Percentiles rank a stretch among this genome's conserved stretches.
These are phyloP conservation scores for Euschistus heros DNA, from an alignment of 1,140 invertebrate genomes.

Conservation along the genomic window DNA sequence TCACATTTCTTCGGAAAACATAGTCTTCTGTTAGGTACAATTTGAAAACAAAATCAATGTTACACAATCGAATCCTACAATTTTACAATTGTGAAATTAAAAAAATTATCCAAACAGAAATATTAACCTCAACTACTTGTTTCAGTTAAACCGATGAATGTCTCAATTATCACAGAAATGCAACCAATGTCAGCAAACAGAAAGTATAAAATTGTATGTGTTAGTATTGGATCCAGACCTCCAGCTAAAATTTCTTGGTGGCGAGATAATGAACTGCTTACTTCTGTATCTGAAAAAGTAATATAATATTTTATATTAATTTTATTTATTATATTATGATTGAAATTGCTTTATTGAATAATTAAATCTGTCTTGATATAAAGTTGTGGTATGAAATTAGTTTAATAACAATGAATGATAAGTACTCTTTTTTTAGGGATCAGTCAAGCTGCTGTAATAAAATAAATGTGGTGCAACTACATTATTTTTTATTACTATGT, in stretches of 20 bases:
- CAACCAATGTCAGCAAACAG: slow-evolving; percentile 71
- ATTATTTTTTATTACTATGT: too few relatives aligned
- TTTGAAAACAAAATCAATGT: too few relatives aligned
- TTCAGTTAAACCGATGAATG: slow-evolving; percentile 64
- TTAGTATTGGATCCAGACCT: slow-evolving; percentile 71
- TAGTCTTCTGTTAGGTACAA: slow-evolving; percentile 7
- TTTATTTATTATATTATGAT: not conserved
- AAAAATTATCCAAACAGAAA: too few relatives aligned
- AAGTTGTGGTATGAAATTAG: not conserved
- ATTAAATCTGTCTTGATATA: not conserved
- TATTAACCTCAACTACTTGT: too few relatives aligned
- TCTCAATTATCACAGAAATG: slow-evolving; percentile 63
- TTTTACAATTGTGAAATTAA: too few relatives aligned
- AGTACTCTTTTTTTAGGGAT: too few relatives aligned
- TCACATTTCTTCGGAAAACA: too few relatives aligned
- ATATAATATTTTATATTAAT: not conserved
- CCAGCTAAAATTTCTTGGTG: slow-evolving; percentile 79
- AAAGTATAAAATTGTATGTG: slow-evolving; percentile 65
- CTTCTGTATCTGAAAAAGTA: slow-evolving; percentile 39
- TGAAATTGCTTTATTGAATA: not conserved
- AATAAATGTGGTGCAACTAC: too few relatives aligned
- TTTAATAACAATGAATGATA: not conserved
- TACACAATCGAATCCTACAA: too few relatives aligned
- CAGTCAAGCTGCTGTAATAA: too few relatives aligned
- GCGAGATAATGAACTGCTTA: slow-evolving; percentile 56